Evolutionary conservation across 2,797 vertebrate species (phyloP).

Genomic region (Alosa sapidissima): DNA sequence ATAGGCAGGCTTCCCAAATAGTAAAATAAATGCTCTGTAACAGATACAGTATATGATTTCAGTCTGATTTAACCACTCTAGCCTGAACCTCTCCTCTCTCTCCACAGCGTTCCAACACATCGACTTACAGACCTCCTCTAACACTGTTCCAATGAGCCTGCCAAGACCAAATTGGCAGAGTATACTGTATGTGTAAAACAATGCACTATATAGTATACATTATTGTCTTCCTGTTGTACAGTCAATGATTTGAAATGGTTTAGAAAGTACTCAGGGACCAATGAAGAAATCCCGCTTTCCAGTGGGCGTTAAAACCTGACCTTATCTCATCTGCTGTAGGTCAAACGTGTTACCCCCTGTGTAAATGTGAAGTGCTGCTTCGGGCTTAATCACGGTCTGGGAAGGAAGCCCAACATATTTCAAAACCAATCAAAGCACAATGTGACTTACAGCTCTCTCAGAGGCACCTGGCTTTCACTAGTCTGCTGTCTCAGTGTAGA

Average conservation of each 20-base stretch:
- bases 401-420: slow-evolving; percentile 22
- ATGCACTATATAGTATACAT: neutral
- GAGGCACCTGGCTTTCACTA: slow-evolving; percentile 6
- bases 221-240: neutral
- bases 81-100: no score
- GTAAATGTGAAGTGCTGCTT: slow-evolving; percentile 25
- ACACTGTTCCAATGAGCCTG: no score
- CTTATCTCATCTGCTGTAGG: slow-evolving; percentile 4
- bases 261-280: neutral
- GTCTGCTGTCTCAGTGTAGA: neutral
- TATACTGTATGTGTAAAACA: neutral
- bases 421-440: slow-evolving; percentile 20
- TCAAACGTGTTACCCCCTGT: neutral
- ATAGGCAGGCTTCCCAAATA: neutral
- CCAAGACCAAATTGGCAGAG: neutral
- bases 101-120: no score
- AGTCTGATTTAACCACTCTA: no score
- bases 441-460: slow-evolving; percentile 25
- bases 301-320: neutral
- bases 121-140: no score
- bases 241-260: neutral
- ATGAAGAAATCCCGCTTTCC: neutral
- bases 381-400: slow-evolving; percentile 8
- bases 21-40: neutral
- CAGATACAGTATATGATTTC: no score